phyloP scores from a whole-genome alignment of 2,888 invertebrate species.

The Torymus tubicola region DNA sequence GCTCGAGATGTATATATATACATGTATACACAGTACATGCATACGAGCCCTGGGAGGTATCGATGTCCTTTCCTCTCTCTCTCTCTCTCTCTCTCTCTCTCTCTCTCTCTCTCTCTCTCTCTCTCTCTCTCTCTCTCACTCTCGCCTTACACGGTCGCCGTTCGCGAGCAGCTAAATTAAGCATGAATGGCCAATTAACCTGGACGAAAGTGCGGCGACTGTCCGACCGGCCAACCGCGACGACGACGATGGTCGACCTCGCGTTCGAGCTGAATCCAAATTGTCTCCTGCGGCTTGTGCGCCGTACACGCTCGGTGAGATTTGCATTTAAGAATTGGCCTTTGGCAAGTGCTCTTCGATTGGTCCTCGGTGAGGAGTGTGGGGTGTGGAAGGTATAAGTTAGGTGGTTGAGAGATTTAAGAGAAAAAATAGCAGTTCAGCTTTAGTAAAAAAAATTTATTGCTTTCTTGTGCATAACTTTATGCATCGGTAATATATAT shows the following conservation, averaged over 20 bases:
- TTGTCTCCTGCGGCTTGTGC: slow-evolving; percentile 44
- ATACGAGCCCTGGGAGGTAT: not conserved
- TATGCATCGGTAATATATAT: no score
- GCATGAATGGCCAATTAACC: slow-evolving; percentile 76
- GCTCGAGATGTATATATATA: slow-evolving; percentile 38
- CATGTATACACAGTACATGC: not conserved
- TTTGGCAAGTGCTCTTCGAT: no score
- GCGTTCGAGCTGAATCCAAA: slow-evolving; percentile 44
- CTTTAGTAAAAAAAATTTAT: no score
- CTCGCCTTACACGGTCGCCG: slow-evolving; percentile 66
- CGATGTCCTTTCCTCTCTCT: slow-evolving; percentile 58
- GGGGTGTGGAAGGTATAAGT: no score
- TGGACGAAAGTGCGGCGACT: slow-evolving; percentile 64
- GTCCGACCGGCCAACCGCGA: slow-evolving; percentile 61
- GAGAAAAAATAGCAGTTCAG: no score
- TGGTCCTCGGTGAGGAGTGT: no score
- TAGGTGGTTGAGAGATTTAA: no score
- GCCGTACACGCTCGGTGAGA: slow-evolving; percentile 25
- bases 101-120: slow-evolving; percentile 56
- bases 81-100: no score
- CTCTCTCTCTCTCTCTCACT: slow-evolving; percentile 61
- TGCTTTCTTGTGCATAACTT: no score
- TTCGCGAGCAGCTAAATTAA: slow-evolving; percentile 71
- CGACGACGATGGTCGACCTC: slow-evolving; percentile 44
- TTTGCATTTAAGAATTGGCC: slow-evolving; percentile 25